phyloP scores from a whole-genome alignment of 2,113 vertebrate genomes.

The Mystacornis crossleyi region DNA sequence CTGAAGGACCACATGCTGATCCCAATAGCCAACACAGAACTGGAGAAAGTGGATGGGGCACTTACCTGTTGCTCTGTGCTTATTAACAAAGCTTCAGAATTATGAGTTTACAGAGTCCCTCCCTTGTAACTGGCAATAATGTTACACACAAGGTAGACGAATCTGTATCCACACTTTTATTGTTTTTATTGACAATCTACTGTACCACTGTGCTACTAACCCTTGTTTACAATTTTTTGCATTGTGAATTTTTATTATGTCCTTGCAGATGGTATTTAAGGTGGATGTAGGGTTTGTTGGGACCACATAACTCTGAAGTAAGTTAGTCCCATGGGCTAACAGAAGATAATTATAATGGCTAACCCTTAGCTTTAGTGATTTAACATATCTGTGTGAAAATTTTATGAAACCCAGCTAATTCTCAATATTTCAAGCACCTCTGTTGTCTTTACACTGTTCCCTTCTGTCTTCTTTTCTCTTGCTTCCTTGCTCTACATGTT shows the following conservation, averaged over 20 bases:
- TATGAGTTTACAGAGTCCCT: constrained; percentile 73
- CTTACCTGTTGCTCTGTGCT: constrained; percentile 92
- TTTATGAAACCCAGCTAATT: constrained; percentile 3
- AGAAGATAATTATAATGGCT: constrained; percentile 53
- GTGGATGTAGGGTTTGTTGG: constrained; percentile 51
- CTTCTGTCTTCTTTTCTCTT: not conserved
- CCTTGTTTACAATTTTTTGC: constrained; percentile 77
- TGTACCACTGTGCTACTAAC: constrained; percentile 79
- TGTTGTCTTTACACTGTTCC: not conserved
- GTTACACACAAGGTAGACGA: constrained; percentile 59
- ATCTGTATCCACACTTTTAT: constrained; percentile 67
- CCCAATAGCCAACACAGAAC: constrained; percentile 84
- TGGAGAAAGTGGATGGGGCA: constrained; percentile 88
- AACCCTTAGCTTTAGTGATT: constrained; percentile 52
- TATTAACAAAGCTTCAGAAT: constrained; percentile 86
- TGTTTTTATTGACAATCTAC: constrained; percentile 77
- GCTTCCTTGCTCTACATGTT: not conserved
- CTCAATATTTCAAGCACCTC: not conserved
- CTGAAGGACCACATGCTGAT: constrained; percentile 96
- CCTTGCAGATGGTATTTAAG: constrained; percentile 66
- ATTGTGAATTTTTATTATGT: constrained; percentile 64
- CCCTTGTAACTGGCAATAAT: constrained; percentile 63
- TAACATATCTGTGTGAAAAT: constrained; percentile 53
- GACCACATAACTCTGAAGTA: constrained; percentile 55
- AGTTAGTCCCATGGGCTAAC: constrained; percentile 57